Conservation (phyloP, 1,140 invertebrate species). For the Parapsyche elsis region DNA sequence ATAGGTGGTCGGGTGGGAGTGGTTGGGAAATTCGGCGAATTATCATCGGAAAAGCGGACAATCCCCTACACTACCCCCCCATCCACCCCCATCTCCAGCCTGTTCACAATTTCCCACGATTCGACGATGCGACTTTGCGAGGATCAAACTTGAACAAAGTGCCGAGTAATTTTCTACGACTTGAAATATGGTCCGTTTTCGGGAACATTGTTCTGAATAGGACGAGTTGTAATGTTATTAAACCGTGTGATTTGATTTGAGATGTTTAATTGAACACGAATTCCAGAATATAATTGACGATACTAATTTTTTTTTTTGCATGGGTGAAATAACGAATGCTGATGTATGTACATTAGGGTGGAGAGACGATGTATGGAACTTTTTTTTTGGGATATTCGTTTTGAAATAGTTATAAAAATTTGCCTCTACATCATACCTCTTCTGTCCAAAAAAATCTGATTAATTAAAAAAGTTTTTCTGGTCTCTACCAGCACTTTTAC, state of each 20-base stretch:
- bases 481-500: too few species aligned
- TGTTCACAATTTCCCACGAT: background rate
- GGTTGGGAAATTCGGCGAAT: conserved; percentile 24
- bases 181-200: too few species aligned
- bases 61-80: background rate
- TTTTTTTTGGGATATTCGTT: too few species aligned
- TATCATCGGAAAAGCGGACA: conserved; percentile 24
- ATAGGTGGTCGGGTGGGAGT: conserved; percentile 9
- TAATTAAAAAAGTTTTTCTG: too few species aligned
- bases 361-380: too few species aligned
- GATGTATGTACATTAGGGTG: too few species aligned
- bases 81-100: background rate
- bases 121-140: conserved; percentile 33
- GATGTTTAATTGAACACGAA: background rate
- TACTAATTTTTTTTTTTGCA: background rate
- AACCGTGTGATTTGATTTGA: background rate
- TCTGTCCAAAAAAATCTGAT: too few species aligned
- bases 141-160: conserved; percentile 35
- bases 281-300: background rate
- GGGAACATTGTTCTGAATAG: background rate
- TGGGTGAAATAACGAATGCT: background rate
- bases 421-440: too few species aligned
- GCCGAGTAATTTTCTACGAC: background rate
- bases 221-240: background rate
- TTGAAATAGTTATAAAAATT: too few species aligned